Base-by-base conservation (phyloP, 2,113 vertebrate species). In the Aleadryas rufinucha region DNA sequence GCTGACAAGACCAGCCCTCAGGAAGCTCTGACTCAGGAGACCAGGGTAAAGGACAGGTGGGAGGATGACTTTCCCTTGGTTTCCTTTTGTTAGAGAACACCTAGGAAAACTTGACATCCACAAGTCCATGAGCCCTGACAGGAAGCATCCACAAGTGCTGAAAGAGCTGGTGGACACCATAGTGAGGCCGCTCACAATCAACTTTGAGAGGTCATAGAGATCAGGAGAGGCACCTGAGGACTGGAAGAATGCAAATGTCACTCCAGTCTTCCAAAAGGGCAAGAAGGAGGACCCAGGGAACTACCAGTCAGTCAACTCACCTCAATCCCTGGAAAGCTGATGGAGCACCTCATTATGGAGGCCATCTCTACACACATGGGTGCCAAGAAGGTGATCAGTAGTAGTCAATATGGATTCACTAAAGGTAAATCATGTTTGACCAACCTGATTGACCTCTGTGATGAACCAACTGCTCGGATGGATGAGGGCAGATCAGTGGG, bases 101-200 rank as follows among this genome's bases (percentile, higher is more conserved):
- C 6, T 31, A 27, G 57, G 50, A 35, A 56, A 80, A 42, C 21
- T 6, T 3, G 1, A 42, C 26, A 35, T 64, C 16, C 49, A 22
- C 11, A 49, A 56, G 24, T n/a, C 42, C 49, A 21, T 18, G 13
- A 16, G 16, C 26, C 21, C 30, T 24, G 17, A 30, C 0, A 0
- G 9, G 30, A 54, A 49, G 20, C 13, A 70, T 49, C 11, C 26
- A 35, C 21, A 47, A 22, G 7, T 42, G 15, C 5, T 56, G 49
- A 71, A 60, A 6, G 41, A 79, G n/a, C 6, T 54, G 28, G 30
- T 0, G 0, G 24, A 63, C 13, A 79, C 6, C 14, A 31, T 3
- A 54, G 41, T 0, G 0, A 49, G 5, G 13, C 11, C 7, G 11
- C 39, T 71, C 30, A 41, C 3, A 13, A 35, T 35, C 41, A 49